Conservation (phyloP, 2,797 vertebrate genomes). For the Ctenochaetus hawaiiensis region DNA sequence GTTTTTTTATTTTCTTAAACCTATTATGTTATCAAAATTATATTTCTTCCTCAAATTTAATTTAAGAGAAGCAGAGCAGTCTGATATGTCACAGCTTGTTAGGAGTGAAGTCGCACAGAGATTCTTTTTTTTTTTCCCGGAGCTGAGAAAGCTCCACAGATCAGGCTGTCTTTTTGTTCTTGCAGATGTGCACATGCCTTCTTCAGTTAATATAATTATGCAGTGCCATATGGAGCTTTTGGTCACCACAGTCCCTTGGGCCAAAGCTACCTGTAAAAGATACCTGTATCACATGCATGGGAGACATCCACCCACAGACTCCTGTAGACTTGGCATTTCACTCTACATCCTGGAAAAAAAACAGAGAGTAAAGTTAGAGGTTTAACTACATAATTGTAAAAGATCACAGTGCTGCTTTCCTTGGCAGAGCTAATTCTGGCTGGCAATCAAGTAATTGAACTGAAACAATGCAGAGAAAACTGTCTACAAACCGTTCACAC, state of each 20-base stretch:
- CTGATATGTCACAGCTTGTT: conserved; percentile 8
- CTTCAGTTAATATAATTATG: conserved; percentile 36
- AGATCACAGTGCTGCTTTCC: background rate
- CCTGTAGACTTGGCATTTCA: background rate
- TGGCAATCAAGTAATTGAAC: conserved; percentile 12
- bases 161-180: conserved; percentile 25
- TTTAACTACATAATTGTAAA: background rate
- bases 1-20: background rate
- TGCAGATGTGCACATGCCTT: conserved; percentile 32
- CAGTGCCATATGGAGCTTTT: conserved; percentile 24
- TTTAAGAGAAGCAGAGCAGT: conserved; percentile 1
- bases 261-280: background rate
- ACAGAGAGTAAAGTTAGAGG: background rate
- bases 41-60: background rate
- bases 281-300: conserved; percentile 1
- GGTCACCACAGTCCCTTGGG: background rate
- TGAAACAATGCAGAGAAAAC: conserved; percentile 13
- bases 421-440: background rate
- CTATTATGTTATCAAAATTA: background rate
- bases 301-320: background rate
- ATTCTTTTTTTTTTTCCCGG: conserved; percentile 12
- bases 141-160: conserved; percentile 4
- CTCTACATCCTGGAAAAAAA: background rate
- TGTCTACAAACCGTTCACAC: conserved; percentile 4
- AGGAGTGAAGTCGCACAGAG: background rate